Percentiles rank a stretch among this genome's conserved stretches.
phyloP scores from a whole-genome alignment of 1,140 invertebrate genomes.

The Anastrepha obliqua region DNA sequence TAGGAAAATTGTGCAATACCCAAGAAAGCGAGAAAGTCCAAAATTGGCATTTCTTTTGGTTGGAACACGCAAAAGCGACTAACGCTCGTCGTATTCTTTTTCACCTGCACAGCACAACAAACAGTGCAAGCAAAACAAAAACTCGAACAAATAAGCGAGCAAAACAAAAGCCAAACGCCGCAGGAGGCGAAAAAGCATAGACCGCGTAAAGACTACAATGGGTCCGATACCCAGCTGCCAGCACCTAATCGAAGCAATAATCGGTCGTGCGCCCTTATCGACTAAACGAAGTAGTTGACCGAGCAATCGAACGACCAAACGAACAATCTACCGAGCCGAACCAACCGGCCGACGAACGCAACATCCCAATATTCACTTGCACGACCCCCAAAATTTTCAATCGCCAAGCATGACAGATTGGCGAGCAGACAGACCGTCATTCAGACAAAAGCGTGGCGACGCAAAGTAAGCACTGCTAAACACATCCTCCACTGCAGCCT shows the following conservation, averaged over 20 bases:
- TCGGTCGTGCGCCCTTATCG: conserved; percentile 42
- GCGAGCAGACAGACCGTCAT: not conserved
- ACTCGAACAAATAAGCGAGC: conserved; percentile 12
- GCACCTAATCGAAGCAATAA: conserved; percentile 16
- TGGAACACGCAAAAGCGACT: not conserved
- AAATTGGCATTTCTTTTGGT: not conserved
- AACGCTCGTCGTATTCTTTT: not conserved
- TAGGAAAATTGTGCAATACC: not conserved
- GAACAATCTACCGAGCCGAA: not conserved
- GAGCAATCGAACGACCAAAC: conserved; percentile 19
- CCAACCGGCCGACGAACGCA: no score
- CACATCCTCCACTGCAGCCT: conserved; percentile 19
- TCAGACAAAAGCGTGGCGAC: not conserved
- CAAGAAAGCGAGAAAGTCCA: not conserved
- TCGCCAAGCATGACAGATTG: not conserved
- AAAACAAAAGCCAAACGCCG: conserved; percentile 21
- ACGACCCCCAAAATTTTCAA: conserved; percentile 18
- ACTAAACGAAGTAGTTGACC: conserved; percentile 10
- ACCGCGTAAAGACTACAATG: conserved; percentile 6
- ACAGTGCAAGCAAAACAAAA: conserved; percentile 37
- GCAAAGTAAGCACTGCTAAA: not conserved
- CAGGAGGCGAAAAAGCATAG: not conserved
- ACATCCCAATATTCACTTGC: not conserved
- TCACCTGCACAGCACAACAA: not conserved
- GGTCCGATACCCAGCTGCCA: conserved; percentile 39